These are phyloP conservation scores for Sciurus carolinensis DNA, from an alignment of 2,797 vertebrate species.

Conservation along the genomic window DNA sequence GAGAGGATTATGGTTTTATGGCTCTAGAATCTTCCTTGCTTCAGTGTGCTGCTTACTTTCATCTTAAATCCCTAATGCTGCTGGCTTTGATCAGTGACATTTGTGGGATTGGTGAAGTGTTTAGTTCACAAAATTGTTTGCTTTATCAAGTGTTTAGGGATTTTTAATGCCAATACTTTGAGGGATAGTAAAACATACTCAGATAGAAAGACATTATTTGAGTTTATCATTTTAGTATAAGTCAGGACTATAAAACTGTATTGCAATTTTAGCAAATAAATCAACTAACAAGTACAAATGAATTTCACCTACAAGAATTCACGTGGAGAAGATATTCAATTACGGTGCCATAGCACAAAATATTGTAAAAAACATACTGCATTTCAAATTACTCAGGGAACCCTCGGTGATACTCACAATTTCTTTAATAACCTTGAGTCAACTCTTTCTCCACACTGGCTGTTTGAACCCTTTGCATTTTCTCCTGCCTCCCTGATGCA, in stretches of 20 bases:
- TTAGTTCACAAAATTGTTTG: constrained; percentile 55
- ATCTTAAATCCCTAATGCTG: neutral
- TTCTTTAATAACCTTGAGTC: neutral
- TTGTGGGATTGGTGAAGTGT: neutral
- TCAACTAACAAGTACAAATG: neutral
- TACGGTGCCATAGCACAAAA: neutral
- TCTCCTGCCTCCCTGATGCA: neutral
- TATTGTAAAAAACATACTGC: neutral
- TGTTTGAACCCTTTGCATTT: neutral
- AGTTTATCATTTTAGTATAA: neutral
- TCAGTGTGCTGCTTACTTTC: neutral
- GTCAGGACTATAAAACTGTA: neutral
- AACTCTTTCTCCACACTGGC: neutral
- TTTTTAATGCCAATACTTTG: constrained; percentile 42
- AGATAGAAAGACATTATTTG: neutral
- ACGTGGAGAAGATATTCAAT: neutral
- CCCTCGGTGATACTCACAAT: neutral
- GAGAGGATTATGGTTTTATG: neutral
- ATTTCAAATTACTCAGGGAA: neutral
- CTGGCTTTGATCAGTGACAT: constrained; percentile 49
- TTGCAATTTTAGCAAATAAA: neutral
- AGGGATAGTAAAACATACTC: neutral
- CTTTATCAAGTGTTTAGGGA: constrained; percentile 31
- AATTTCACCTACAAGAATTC: neutral
- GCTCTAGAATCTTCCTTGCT: neutral